Evolutionary conservation across 2,113 vertebrate species (phyloP).

Genomic region (Diadophis punctatus): DNA sequence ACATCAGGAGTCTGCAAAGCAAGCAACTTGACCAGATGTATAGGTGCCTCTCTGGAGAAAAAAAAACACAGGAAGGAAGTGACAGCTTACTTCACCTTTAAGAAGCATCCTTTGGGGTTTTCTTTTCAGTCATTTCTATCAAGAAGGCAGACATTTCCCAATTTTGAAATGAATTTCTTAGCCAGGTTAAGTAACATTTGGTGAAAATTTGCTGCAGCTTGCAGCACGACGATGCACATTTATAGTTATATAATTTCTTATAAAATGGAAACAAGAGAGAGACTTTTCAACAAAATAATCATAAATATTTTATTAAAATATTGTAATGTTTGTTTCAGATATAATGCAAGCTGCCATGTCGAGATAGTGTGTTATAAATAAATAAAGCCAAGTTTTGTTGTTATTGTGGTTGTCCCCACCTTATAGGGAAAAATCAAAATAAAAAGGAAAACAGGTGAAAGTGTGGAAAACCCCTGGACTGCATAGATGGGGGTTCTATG

Average conservation of each 20-base stretch:
- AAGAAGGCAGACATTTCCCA: not conserved
- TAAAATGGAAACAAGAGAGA: not conserved
- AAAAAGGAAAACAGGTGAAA: not conserved
- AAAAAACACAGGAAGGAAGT: not conserved
- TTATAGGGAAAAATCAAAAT: not conserved
- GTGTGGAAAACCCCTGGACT: not conserved
- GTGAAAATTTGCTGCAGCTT: not conserved
- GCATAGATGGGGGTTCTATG: not conserved
- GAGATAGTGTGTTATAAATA: not conserved
- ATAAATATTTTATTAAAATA: not conserved
- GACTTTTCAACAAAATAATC: not conserved
- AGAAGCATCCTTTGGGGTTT: not conserved
- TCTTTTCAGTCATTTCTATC: not conserved
- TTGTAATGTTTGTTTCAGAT: not conserved
- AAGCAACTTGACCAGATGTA: not conserved
- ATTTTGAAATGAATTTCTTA: not conserved
- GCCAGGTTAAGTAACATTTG: not conserved
- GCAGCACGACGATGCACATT: not conserved
- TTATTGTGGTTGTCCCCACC: not conserved
- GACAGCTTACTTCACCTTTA: not conserved
- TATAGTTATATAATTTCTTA: not conserved
- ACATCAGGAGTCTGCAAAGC: not conserved
- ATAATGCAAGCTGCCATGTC: not conserved
- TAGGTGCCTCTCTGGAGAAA: not conserved
- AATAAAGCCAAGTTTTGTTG: not conserved